phyloP scores from a whole-genome alignment of 2,113 vertebrate species.

The Burhinus oedicnemus region DNA sequence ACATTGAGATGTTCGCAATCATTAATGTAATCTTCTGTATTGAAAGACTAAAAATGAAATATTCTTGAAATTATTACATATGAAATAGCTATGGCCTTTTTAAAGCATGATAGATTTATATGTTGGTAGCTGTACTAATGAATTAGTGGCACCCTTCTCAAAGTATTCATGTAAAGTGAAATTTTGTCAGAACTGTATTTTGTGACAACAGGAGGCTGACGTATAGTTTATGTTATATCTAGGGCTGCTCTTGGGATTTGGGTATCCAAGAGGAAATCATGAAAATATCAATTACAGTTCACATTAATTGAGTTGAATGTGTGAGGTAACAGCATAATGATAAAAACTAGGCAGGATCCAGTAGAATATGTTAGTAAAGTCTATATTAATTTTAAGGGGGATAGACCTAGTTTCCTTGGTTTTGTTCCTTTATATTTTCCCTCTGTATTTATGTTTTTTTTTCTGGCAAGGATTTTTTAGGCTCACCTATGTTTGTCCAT shows the following conservation, averaged over 20 bases:
- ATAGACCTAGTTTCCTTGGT: neutral
- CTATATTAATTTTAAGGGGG: neutral
- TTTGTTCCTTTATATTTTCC: neutral
- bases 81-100: neutral
- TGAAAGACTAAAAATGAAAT: neutral
- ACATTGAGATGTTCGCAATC: neutral
- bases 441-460: neutral
- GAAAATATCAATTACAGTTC: neutral
- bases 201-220: neutral
- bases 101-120: neutral
- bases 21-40: neutral
- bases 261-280: neutral
- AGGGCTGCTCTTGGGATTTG: neutral
- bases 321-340: neutral
- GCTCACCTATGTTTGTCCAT: neutral
- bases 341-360: neutral
- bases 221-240: neutral
- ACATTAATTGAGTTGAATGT: neutral
- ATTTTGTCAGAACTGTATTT: neutral
- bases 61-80: neutral
- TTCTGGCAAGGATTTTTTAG: neutral
- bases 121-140: neutral
- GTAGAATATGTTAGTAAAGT: neutral
- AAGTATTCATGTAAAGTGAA: neutral
- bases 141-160: neutral